phyloP scores from a whole-genome alignment of 2,113 vertebrate species.

The Morone saxatilis region DNA sequence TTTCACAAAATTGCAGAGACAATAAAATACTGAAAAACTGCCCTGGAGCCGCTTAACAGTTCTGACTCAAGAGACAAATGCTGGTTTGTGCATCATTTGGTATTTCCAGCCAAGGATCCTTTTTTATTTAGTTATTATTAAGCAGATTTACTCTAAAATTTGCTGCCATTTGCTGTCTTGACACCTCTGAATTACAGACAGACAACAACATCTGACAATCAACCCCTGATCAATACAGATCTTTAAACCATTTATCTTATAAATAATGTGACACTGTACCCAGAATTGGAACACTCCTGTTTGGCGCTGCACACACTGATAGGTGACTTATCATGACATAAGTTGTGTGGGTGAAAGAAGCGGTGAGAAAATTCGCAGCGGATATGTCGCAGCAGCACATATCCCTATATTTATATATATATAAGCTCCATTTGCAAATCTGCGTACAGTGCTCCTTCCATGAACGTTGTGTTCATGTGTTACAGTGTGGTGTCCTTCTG shows the following conservation, averaged over 20 bases:
- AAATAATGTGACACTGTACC: background rate
- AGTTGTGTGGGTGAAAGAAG: slow-evolving; percentile 40
- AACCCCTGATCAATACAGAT: no score
- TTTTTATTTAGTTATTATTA: background rate
- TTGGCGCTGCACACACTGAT: background rate
- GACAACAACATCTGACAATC: background rate
- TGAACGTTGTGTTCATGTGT: slow-evolving; percentile 11
- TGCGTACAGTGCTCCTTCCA: slow-evolving; percentile 1
- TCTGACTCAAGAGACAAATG: background rate
- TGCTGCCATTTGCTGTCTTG: background rate
- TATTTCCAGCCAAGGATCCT: background rate
- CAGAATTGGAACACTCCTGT: background rate
- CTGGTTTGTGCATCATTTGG: background rate
- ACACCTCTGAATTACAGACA: background rate
- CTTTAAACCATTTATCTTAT: background rate
- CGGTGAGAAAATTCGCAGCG: background rate
- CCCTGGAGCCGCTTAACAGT: background rate
- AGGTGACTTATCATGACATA: slow-evolving; percentile 40
- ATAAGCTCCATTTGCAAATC: background rate
- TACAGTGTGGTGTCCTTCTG: slow-evolving; percentile 22
- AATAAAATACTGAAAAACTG: background rate
- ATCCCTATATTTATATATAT: slow-evolving; percentile 21
- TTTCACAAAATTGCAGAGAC: background rate
- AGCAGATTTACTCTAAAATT: background rate
- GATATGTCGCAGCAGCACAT: slow-evolving; percentile 16